Percentiles rank a stretch among this genome's conserved stretches.
phyloP scores from a whole-genome alignment of 2,113 vertebrate genomes.

The Sturnus vulgaris region DNA sequence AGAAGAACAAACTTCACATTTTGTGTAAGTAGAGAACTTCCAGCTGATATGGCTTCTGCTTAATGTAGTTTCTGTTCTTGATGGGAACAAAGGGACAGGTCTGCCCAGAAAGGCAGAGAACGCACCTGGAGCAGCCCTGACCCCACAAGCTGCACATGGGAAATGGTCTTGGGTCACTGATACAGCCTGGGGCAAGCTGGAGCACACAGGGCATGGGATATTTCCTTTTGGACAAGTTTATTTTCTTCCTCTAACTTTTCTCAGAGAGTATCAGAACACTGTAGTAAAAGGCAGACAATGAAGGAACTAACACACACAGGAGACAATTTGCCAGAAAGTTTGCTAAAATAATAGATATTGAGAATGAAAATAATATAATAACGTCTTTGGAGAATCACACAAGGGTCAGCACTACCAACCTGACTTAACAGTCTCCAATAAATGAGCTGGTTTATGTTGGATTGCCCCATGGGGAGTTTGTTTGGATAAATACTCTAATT shows the following conservation, averaged over 20 bases:
- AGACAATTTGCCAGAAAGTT: background rate
- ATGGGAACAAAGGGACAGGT: background rate
- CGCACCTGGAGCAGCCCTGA: background rate
- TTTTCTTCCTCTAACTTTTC: background rate
- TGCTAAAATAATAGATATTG: background rate
- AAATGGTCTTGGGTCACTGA: background rate
- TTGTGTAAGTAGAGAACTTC: background rate
- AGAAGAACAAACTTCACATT: background rate
- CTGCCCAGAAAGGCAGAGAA: background rate
- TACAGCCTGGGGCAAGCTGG: background rate
- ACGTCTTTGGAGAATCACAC: background rate
- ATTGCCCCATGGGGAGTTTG: background rate
- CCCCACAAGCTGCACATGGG: background rate
- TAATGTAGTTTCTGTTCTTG: background rate
- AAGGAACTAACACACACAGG: background rate
- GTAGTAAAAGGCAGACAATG: background rate
- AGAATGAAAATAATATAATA: background rate
- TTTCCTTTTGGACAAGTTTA: background rate
- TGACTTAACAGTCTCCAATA: background rate
- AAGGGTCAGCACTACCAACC: background rate
- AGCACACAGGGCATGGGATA: accelerated
- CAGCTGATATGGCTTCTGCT: background rate
- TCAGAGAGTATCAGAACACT: background rate
- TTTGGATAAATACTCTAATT: conserved; percentile 7
- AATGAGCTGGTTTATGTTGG: background rate